Evolutionary conservation across 2,797 vertebrate genomes (phyloP), one percentile per base, ranked within the genome.

Genomic region (Coluber constrictor): DNA sequence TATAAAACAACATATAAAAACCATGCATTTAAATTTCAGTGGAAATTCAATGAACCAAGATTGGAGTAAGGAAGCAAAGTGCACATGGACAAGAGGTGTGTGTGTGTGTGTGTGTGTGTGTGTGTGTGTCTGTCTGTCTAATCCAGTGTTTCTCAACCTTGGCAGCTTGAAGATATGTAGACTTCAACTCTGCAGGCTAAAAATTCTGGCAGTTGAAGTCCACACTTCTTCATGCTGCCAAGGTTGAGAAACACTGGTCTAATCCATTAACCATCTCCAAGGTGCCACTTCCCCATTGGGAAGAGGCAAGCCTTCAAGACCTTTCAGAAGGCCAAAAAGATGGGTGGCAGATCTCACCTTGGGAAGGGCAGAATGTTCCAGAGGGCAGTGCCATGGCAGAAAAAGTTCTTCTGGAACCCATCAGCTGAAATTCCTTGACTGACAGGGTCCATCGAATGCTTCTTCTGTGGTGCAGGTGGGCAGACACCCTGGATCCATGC

Each of bases 101-200:
- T 54, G 15, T 32, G 27, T 0, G n/a, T 0, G n/a, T 0, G 5
- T 27, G 10, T 12, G 29, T 0, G 16, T 54, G 15, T 32, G 27
- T 0, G n/a, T 0, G n/a, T 0, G 5, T 27, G 10, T 12, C 5
- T 70, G 29, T 66, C 2, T 66, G 15, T 37, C 70, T 74, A 74
- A 74, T 37, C 7, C 16, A 20, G 32, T 74, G 70, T 37, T 74
- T 74, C 32, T 74, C 3, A 74, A 74, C 32, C 70, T 20, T 70
- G 15, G n/a, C n/a, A 32, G 29, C 29, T 32, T 70, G n/a, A 70
- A 32, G 15, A 18, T 70, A 32, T 32, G 13, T 70, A 15, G n/a
- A 70, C n/a, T 70, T 70, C n/a, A 70, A 74, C 32, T 9, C 70
- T 74, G 32, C 70, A 9, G 27, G 16, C 32, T 37, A 16, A n/a